phyloP scores from a whole-genome alignment of 2,888 invertebrate species.

The Apamea anceps region DNA sequence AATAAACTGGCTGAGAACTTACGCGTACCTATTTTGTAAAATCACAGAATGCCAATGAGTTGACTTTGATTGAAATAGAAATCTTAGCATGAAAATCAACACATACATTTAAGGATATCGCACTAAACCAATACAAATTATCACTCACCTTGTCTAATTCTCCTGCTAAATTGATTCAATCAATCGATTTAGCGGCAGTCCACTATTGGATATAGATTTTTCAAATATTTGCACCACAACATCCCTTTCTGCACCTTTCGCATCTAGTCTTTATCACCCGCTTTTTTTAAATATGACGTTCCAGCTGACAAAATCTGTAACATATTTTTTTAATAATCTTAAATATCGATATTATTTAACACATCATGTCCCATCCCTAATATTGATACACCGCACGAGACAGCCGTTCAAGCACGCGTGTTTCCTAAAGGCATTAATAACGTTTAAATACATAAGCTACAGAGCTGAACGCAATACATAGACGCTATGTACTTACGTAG shows the following conservation, averaged over 20 bases:
- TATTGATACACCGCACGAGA: constrained; percentile 58
- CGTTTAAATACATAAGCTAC: constrained; percentile 51
- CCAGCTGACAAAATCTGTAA: not conserved
- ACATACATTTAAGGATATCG: no score
- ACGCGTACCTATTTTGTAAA: not conserved
- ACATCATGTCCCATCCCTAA: constrained; percentile 56
- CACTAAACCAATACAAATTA: not conserved
- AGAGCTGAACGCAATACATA: constrained; percentile 34
- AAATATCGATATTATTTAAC: constrained; percentile 21
- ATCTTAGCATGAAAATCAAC: not conserved
- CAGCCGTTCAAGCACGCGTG: constrained; percentile 70
- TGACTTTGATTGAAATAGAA: not conserved
- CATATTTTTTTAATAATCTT: not conserved
- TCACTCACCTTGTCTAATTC: not conserved
- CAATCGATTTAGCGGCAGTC: not conserved
- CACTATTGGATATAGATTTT: not conserved
- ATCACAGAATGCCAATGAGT: not conserved
- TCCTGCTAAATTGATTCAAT: no score
- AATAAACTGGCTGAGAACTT: not conserved
- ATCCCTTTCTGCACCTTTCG: not conserved
- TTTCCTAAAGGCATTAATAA: constrained; percentile 77
- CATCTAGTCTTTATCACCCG: not conserved
- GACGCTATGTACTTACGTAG: constrained; percentile 30
- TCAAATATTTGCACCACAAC: not conserved
- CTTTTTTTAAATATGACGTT: not conserved